A percentile compares a stretch with the other conserved stretches of the same genome.
Evolutionary conservation across 1,140 invertebrate species (phyloP).

Genomic region (Cherax destructor): DNA sequence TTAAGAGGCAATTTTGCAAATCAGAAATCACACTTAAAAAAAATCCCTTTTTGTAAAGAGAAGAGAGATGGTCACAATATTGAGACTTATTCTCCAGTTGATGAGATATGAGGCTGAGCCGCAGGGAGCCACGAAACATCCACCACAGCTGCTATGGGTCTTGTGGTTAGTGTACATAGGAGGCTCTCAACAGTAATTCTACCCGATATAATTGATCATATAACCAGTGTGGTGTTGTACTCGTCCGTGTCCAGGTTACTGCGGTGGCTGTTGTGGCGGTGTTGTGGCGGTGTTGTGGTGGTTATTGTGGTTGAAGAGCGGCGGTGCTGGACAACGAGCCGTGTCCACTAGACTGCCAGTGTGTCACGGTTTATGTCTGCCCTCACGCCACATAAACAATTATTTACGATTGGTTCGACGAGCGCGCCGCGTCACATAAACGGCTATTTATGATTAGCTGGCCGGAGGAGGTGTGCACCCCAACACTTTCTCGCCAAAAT

Average conservation of each 20-base stretch:
- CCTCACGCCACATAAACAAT: conserved; percentile 54
- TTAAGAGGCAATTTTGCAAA: too few species aligned
- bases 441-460: conserved; percentile 63
- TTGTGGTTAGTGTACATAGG: too few species aligned
- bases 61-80: too few species aligned
- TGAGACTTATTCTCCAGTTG: too few species aligned
- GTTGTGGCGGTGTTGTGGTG: background rate
- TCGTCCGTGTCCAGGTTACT: background rate
- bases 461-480: conserved; percentile 34
- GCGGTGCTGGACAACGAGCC: background rate
- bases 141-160: too few species aligned
- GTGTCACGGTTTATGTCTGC: conserved; percentile 47
- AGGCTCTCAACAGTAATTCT: too few species aligned
- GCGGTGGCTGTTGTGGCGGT: background rate
- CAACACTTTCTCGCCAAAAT: conserved; percentile 56
- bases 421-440: conserved; percentile 47
- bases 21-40: too few species aligned
- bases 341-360: background rate
- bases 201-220: too few species aligned
- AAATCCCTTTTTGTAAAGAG: too few species aligned
- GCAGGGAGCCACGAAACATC: too few species aligned
- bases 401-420: conserved; percentile 60
- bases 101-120: too few species aligned
- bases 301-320: background rate
- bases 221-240: too few species aligned